phyloP scores from a whole-genome alignment of 2,113 vertebrate species.

The Boulengeromyrus knoepffleri region DNA sequence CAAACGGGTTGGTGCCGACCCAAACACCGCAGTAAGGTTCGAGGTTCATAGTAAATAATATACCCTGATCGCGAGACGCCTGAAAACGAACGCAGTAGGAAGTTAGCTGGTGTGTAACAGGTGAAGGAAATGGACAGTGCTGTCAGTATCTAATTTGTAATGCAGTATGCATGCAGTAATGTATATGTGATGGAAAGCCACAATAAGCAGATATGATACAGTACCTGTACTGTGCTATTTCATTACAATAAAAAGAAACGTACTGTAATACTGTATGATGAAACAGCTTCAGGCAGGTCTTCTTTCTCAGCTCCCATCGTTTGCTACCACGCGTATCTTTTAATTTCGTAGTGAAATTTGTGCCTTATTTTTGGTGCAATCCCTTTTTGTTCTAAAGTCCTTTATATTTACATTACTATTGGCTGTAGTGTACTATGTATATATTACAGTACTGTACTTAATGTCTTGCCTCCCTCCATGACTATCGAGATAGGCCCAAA shows the following conservation, averaged over 20 bases:
- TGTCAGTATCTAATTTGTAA: background rate
- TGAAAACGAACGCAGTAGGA: no score
- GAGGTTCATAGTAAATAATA: background rate
- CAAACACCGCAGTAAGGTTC: background rate
- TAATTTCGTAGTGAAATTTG: background rate
- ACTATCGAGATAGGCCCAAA: background rate
- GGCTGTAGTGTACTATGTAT: background rate
- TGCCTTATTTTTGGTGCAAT: background rate
- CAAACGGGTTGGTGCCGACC: no score
- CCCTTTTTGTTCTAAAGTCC: background rate
- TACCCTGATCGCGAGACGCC: background rate
- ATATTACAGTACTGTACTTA: background rate
- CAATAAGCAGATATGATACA: background rate
- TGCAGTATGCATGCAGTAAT: background rate
- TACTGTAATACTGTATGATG: background rate
- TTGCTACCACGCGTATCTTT: background rate
- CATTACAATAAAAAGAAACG: no score
- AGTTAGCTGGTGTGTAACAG: background rate
- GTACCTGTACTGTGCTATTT: no score
- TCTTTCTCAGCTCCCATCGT: background rate
- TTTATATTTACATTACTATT: background rate
- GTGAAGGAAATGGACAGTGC: background rate
- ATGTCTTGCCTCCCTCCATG: background rate
- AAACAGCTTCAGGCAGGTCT: background rate
- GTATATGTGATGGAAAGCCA: background rate